phyloP scores from a whole-genome alignment of 2,113 vertebrate genomes.

The Oncorhynchus mykiss region DNA sequence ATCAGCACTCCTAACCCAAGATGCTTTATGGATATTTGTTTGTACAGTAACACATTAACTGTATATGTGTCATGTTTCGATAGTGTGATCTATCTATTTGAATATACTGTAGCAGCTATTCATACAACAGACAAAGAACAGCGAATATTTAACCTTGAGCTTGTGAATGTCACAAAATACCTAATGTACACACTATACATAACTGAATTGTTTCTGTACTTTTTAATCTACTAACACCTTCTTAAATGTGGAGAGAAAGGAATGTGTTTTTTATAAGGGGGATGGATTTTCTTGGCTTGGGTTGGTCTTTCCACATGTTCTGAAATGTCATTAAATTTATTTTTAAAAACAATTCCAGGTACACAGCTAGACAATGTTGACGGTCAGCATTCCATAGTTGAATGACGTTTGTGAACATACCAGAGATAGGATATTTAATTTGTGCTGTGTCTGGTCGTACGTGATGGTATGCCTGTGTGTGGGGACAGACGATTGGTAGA shows the following conservation, averaged over 20 bases:
- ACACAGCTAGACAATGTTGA: constrained; percentile 25
- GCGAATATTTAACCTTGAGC: not conserved
- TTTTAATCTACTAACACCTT: not conserved
- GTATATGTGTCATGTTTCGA: too few species aligned
- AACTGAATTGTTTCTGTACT: not conserved
- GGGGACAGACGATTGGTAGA: not conserved
- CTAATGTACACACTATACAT: not conserved
- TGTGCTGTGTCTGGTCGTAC: not conserved
- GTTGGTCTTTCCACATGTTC: not conserved
- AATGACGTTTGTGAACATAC: not conserved
- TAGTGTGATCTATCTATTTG: too few species aligned
- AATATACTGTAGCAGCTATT: not conserved
- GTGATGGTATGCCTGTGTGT: too few species aligned
- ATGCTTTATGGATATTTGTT: not conserved
- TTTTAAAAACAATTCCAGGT: constrained; percentile 8
- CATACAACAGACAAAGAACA: not conserved
- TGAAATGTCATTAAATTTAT: not conserved
- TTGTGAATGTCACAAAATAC: not conserved
- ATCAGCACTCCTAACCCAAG: too few species aligned
- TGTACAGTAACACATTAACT: not conserved
- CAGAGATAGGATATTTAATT: not conserved
- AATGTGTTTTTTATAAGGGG: not conserved
- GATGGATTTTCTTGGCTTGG: not conserved
- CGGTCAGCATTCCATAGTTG: constrained; percentile 21
- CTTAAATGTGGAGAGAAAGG: not conserved